Evolutionary conservation across 2,797 vertebrate species (phyloP), one percentile per base, ranked within the genome.

Genomic region (Novumbra hubbsi): DNA sequence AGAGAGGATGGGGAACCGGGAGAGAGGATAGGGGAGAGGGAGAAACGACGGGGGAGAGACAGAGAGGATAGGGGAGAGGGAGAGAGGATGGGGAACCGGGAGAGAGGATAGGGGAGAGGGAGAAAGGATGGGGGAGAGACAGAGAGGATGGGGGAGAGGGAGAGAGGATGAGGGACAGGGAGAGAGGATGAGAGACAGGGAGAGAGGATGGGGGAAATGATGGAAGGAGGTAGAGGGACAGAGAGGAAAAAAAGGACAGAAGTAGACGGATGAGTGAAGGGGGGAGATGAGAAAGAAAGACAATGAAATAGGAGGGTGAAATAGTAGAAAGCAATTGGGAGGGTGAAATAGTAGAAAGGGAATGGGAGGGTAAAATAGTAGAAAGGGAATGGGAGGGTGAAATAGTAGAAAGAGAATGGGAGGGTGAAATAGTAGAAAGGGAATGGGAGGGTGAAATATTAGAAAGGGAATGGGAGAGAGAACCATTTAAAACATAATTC

Each of bases 1-100:
- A 60, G 50, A 71, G 76, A 75, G 16, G 21, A 60, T 17, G 72
- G 32, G 71, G 86, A 86, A 97, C 94, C 97, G 91, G 98, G 96
- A 85, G 98, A 78, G 97, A 96, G 73, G 84, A 86, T 74, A 80
- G 83, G 68, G 11, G 55, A 69, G 65, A 55, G 28, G 19, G 5
- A 55, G 0, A 63, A n/a, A n/a, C n/a, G n/a, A n/a, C n/a, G 64
- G 48, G 17, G 2, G 32, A 34, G 8, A 0, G 24, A 3, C 6
- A 52, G 15, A 0, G 28, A 14, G 50, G 2, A 17, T 0, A n/a
- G 1, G 17, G 2, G 32, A 34, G 8, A 0, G 24, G 6, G 14
- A 52, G 15, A 0, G 28, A 14, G 50, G 2, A 17, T 0, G 28
- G 1, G 50, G 27, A 21, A 63, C 32, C n/a, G 11, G 2, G 34